Evolutionary conservation across 2,113 vertebrate species (phyloP).

Genomic region (Xiphias gladius): DNA sequence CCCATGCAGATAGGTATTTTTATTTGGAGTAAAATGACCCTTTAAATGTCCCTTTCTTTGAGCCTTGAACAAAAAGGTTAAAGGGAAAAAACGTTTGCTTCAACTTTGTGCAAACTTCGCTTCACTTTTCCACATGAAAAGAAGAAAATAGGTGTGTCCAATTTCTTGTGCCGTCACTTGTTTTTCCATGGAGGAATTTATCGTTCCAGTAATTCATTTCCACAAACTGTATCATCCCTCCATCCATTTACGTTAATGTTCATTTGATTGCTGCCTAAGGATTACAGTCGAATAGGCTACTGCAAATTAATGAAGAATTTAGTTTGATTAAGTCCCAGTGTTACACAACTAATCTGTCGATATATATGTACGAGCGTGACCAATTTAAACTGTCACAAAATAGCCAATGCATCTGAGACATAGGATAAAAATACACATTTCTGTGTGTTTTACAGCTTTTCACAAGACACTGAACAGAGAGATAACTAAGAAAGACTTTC

Average conservation of each 20-base stretch:
- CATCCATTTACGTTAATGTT: conserved; percentile 21
- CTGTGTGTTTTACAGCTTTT: conserved; percentile 39
- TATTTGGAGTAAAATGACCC: background rate
- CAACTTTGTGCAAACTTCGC: background rate
- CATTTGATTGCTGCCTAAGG: conserved; percentile 33
- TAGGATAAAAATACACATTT: conserved; percentile 27
- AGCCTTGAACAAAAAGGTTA: background rate
- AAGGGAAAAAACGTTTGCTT: background rate
- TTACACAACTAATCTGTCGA: conserved; percentile 34
- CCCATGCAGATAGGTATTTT: background rate
- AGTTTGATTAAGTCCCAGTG: conserved; percentile 38
- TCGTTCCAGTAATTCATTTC: background rate
- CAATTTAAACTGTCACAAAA: conserved; percentile 46
- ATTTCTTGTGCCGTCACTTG: background rate
- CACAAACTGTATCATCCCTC: background rate
- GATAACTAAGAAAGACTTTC: conserved; percentile 38
- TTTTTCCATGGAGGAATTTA: background rate
- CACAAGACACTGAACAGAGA: conserved; percentile 16
- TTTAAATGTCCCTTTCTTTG: background rate
- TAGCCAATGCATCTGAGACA: conserved; percentile 37
- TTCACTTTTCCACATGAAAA: background rate
- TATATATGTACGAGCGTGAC: conserved; percentile 40
- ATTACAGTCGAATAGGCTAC: conserved; percentile 32
- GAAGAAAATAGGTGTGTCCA: background rate
- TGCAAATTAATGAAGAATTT: conserved; percentile 52